phyloP scores from a whole-genome alignment of 2,113 vertebrate genomes.

The Percopsis transmontana region DNA sequence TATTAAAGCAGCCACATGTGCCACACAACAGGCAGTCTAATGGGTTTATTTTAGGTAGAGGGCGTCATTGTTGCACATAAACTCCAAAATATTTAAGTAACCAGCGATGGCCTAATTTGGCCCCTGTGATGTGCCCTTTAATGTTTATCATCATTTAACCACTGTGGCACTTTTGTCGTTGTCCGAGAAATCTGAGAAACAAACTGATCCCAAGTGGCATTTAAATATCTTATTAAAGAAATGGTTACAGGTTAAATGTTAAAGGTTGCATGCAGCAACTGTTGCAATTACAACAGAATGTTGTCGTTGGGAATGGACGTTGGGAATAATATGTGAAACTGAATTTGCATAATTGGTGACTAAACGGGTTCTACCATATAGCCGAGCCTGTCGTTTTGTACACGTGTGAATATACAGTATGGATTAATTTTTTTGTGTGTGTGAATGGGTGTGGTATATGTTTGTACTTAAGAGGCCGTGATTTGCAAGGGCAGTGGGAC shows the following conservation, averaged over 20 bases:
- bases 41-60: conserved; percentile 29
- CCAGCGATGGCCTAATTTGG: conserved; percentile 14
- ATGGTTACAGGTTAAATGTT: no score
- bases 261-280: no score
- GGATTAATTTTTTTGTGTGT: neutral
- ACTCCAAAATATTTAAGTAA: conserved; percentile 21
- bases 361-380: no score
- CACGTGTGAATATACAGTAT: neutral
- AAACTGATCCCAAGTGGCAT: conserved; percentile 41
- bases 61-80: conserved; percentile 17
- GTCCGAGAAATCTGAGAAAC: conserved; percentile 27
- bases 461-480: neutral
- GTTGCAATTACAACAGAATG: no score
- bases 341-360: conserved; percentile 17
- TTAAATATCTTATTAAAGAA: conserved; percentile 38
- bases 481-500: neutral
- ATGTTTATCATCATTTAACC: conserved; percentile 42
- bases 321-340: conserved; percentile 42
- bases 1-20: conserved; percentile 14
- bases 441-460: conserved; percentile 1
- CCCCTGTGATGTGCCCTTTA: conserved; percentile 10
- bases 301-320: no score
- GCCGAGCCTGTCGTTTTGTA: conserved; percentile 3
- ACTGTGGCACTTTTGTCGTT: conserved; percentile 33
- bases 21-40: conserved; percentile 21